phyloP scores from a whole-genome alignment of 2,797 vertebrate species.

The Lophotriccus pileatus region DNA sequence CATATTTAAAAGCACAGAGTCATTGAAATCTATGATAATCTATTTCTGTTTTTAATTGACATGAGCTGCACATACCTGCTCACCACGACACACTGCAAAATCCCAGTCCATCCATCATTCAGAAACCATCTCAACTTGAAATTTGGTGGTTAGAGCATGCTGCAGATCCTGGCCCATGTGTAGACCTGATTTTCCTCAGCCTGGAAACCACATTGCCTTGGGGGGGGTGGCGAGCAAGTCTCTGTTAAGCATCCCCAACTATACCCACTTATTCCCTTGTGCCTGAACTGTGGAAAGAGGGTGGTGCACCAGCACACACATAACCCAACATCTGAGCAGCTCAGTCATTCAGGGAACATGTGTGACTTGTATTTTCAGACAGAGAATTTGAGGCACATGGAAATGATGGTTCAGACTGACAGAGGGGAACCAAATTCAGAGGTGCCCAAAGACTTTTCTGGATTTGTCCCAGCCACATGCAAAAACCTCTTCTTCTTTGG shows the following conservation, averaged over 20 bases:
- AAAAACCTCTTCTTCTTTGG: not conserved
- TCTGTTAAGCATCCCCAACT: not conserved
- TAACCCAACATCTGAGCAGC: not conserved
- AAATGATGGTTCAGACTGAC: not conserved
- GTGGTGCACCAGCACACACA: fast-evolving
- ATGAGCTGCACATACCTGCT: not conserved
- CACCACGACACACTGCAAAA: not conserved
- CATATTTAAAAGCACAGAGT: not conserved
- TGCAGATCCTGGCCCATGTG: not conserved
- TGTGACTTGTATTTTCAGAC: not conserved
- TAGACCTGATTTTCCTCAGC: not conserved
- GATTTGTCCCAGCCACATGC: not conserved
- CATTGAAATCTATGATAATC: conserved; percentile 12
- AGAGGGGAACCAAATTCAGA: not conserved
- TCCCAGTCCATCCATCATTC: not conserved
- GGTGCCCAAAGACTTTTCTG: not conserved
- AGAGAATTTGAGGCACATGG: not conserved
- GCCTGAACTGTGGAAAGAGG: not conserved
- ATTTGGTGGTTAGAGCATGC: not conserved
- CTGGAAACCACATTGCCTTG: fast-evolving
- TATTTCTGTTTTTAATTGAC: not conserved
- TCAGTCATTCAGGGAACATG: not conserved
- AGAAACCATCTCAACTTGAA: not conserved
- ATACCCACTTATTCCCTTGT: not conserved
- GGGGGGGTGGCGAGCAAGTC: fast-evolving